Evolutionary conservation across 1,140 invertebrate species (phyloP).

Genomic region (Brachionus koreanus): DNA sequence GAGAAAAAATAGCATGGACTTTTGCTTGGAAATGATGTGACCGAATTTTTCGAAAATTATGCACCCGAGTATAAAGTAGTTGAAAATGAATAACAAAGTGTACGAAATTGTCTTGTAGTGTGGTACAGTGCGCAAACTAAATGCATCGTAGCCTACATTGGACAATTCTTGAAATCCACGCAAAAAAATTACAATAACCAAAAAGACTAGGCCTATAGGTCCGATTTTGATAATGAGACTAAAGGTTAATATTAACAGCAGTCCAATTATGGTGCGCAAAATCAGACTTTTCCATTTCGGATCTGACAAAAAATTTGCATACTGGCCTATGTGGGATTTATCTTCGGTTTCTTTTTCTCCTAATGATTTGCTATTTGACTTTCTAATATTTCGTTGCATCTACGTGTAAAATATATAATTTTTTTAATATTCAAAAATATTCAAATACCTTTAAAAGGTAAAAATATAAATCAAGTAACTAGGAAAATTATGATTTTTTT

Average conservation of each 20-base stretch:
- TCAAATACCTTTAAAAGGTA: background rate
- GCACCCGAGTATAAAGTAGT: slow-evolving; percentile 98
- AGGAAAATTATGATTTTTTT: background rate
- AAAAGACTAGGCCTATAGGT: background rate
- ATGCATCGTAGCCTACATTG: slow-evolving; percentile 96
- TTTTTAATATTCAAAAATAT: background rate
- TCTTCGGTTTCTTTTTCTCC: background rate
- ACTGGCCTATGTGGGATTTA: background rate
- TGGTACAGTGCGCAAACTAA: slow-evolving; percentile 90
- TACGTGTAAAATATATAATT: background rate
- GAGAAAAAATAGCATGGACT: slow-evolving; percentile 82
- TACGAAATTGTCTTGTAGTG: slow-evolving; percentile 98
- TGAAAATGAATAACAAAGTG: slow-evolving; percentile 96
- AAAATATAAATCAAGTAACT: background rate
- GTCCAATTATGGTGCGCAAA: background rate
- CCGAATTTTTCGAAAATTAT: slow-evolving; percentile 90
- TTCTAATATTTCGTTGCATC: background rate
- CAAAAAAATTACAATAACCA: slow-evolving; percentile 70
- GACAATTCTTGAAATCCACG: slow-evolving; percentile 99
- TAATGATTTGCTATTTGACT: background rate
- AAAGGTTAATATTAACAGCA: background rate
- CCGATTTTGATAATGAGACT: background rate
- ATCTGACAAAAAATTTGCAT: background rate
- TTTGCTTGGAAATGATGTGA: slow-evolving; percentile 83
- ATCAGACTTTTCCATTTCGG: background rate